Conservation (phyloP, 1,140 invertebrate species). For the Plectus sambesii region DNA sequence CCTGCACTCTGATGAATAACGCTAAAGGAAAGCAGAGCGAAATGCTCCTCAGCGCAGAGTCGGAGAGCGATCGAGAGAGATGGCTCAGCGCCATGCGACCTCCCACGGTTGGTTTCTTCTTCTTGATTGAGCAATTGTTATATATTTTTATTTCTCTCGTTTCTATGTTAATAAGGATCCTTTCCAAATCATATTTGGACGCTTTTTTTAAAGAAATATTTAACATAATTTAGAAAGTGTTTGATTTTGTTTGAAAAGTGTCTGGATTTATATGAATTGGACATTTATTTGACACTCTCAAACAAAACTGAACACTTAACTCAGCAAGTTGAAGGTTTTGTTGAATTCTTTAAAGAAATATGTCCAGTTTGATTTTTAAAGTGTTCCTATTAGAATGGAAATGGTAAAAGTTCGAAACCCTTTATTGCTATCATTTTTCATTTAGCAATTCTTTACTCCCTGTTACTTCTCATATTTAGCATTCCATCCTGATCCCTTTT, state of each 20-base stretch:
- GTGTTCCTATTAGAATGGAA: conserved; percentile 5
- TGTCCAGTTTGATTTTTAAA: not conserved
- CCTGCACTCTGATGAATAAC: conserved; percentile 37
- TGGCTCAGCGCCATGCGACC: conserved; percentile 41
- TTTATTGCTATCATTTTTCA: conserved; percentile 1
- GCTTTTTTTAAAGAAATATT: conserved; percentile 54
- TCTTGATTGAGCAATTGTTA: conserved; percentile 51
- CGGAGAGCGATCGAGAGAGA: conserved; percentile 36
- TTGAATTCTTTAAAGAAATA: conserved; percentile 9
- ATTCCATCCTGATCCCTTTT: conserved; percentile 7
- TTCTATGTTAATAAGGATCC: conserved; percentile 3
- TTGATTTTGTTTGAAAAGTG: conserved; percentile 57
- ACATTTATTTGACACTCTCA: conserved; percentile 79
- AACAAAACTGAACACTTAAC: conserved; percentile 70
- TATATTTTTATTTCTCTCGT: conserved; percentile 13
- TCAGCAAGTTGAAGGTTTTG: conserved; percentile 1
- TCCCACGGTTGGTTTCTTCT: conserved; percentile 67
- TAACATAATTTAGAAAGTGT: conserved; percentile 70
- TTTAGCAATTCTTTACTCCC: too few relatives aligned
- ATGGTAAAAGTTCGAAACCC: conserved; percentile 1
- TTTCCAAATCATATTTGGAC: conserved; percentile 11
- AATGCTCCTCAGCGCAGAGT: conserved; percentile 36
- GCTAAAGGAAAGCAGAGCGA: conserved; percentile 37
- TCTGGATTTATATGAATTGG: conserved; percentile 66
- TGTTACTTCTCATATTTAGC: too few relatives aligned